Conservation (phyloP, 2,888 invertebrate species). For the Diloba caeruleocephala region DNA sequence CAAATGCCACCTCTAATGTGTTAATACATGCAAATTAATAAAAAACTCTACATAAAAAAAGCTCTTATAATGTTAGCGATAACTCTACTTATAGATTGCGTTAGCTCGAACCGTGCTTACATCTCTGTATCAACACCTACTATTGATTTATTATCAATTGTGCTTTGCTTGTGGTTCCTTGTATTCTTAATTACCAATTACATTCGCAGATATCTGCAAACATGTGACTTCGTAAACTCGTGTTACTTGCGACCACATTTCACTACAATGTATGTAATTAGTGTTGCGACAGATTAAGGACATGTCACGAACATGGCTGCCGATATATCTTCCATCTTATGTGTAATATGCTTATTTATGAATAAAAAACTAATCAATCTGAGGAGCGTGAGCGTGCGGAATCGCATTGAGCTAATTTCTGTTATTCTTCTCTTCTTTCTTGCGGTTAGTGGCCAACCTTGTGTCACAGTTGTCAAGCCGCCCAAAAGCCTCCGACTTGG, state of each 20-base stretch:
- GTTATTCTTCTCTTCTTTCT: too few species aligned
- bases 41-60: slow-evolving; percentile 18
- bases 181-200: slow-evolving; percentile 41
- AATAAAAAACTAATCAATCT: too few species aligned
- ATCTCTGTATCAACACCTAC: slow-evolving; percentile 24
- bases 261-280: slow-evolving; percentile 20
- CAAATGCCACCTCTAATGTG: too few species aligned
- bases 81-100: slow-evolving; percentile 28
- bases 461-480: too few species aligned
- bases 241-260: slow-evolving; percentile 22
- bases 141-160: slow-evolving; percentile 46
- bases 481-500: too few species aligned
- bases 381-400: too few species aligned
- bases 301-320: too few species aligned
- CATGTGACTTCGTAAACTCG: slow-evolving; percentile 20
- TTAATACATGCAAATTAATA: slow-evolving; percentile 9
- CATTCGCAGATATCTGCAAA: slow-evolving; percentile 21
- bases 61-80: slow-evolving; percentile 25
- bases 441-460: too few species aligned
- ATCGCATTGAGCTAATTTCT: too few species aligned
- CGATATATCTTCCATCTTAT: not conserved
- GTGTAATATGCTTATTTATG: slow-evolving; percentile 10
- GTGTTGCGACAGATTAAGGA: slow-evolving; percentile 3
- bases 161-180: slow-evolving; percentile 41
- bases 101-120: slow-evolving; percentile 26